Percentiles rank a stretch among this genome's conserved stretches.
Evolutionary conservation across 1,140 invertebrate genomes (phyloP).

Genomic region (Ceratosolen fusciceps): DNA sequence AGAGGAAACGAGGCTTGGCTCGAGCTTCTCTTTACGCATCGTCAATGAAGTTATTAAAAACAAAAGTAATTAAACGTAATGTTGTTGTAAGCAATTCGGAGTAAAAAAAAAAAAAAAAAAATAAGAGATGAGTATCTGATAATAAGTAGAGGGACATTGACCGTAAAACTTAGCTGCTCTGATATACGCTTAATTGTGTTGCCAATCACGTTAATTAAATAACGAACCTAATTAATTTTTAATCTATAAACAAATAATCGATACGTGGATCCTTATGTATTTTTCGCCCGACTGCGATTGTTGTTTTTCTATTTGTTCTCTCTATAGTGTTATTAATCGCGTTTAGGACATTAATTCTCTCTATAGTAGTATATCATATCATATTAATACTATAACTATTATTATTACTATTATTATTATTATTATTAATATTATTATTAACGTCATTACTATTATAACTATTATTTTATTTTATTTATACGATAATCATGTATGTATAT

Average conservation of each 20-base stretch:
- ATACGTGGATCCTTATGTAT: conserved; percentile 49
- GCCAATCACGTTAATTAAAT: conserved; percentile 64
- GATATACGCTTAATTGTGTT: conserved; percentile 69
- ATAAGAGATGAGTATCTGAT: too few relatives aligned
- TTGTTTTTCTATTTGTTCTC: conserved; percentile 54
- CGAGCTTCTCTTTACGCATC: not conserved
- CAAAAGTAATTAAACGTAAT: too few relatives aligned
- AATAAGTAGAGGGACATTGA: conserved; percentile 44
- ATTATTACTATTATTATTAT: too few relatives aligned
- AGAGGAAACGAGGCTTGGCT: not conserved
- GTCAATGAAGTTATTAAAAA: conserved; percentile 26
- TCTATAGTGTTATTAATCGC: conserved; percentile 47
- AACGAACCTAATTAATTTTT: conserved; percentile 58
- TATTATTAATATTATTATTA: too few relatives aligned
- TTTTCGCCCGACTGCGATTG: conserved; percentile 51
- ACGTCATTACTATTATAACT: too few relatives aligned
- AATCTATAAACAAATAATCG: conserved; percentile 52
- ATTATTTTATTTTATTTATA: conserved; percentile 28
- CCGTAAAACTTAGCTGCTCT: conserved; percentile 59
- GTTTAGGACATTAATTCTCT: conserved; percentile 49
- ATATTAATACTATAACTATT: too few relatives aligned
- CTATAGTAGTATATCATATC: conserved; percentile 37
- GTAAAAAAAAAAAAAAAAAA: not conserved
- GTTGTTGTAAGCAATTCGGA: not conserved
- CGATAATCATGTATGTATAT: conserved; percentile 50